Percentiles rank a stretch among this genome's conserved stretches.
These are phyloP conservation scores for Melanotaenia duboulayi DNA, from an alignment of 2,113 vertebrate species.

Conservation along the genomic window DNA sequence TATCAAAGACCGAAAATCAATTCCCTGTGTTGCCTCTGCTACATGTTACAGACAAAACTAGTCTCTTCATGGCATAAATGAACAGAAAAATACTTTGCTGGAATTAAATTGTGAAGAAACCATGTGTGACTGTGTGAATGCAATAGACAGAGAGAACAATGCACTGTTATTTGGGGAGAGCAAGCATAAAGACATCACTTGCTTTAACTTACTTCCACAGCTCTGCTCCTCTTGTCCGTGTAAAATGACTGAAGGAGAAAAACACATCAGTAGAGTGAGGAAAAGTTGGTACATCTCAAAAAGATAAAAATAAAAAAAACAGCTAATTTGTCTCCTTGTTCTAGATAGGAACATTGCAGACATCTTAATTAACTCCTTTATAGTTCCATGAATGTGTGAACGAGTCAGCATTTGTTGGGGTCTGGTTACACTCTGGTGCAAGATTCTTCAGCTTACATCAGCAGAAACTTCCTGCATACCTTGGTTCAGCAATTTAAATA, in stretches of 20 bases:
- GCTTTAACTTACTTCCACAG: slow-evolving; percentile 88
- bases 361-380: slow-evolving; percentile 35
- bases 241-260: slow-evolving; percentile 84
- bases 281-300: neutral
- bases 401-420: slow-evolving; percentile 28
- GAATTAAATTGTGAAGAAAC: neutral
- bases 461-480: neutral
- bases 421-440: slow-evolving; percentile 18
- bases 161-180: neutral
- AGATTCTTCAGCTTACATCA: slow-evolving; percentile 18
- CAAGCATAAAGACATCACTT: neutral
- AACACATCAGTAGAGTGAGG: neutral
- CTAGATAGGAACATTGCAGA: slow-evolving; percentile 27
- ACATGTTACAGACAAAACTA: slow-evolving; percentile 6
- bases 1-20: neutral
- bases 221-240: slow-evolving; percentile 86
- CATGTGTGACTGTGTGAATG: neutral
- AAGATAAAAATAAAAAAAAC: neutral
- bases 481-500: neutral
- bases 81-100: neutral
- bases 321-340: slow-evolving; percentile 21
- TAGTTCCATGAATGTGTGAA: slow-evolving; percentile 21
- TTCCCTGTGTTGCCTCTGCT: neutral
- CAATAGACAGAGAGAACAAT: neutral
- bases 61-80: neutral